Percentiles rank a stretch among this genome's conserved stretches.
Conservation (phyloP, 2,113 vertebrate species). For the Gambusia holbrooki region DNA sequence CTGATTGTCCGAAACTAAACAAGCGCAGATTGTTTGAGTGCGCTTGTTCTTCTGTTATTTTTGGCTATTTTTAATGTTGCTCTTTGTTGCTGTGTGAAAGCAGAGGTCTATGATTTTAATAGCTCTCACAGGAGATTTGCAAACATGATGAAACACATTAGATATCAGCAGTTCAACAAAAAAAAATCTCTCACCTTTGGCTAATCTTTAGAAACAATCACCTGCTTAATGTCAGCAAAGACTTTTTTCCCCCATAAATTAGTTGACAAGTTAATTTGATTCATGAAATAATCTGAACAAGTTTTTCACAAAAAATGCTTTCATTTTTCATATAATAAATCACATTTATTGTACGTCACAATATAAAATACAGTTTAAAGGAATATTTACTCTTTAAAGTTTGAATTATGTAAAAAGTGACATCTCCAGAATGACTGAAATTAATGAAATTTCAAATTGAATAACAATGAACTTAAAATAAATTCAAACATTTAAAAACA, state of each 20-base stretch:
- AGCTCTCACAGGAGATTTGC: constrained; percentile 13
- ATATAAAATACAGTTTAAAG: neutral
- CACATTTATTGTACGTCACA: neutral
- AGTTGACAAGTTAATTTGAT: too few relatives aligned
- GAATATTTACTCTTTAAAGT: neutral
- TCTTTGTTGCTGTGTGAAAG: constrained; percentile 39
- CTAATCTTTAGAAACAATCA: neutral
- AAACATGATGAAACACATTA: constrained; percentile 12
- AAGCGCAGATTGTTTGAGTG: constrained; percentile 28
- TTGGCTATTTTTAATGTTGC: constrained; percentile 24
- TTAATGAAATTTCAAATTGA: neutral
- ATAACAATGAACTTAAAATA: neutral
- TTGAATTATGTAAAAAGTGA: neutral
- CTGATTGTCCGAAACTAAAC: constrained; percentile 64
- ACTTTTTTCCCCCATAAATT: too few relatives aligned
- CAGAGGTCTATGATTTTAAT: constrained; percentile 24
- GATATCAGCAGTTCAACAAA: neutral
- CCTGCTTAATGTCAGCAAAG: neutral
- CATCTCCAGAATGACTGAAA: neutral
- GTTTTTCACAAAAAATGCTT: too few relatives aligned
- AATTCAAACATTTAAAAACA: neutral
- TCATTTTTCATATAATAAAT: neutral
- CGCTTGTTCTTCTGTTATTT: constrained; percentile 29
- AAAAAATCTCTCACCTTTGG: neutral
- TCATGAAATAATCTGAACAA: neutral